A percentile compares a stretch with the other conserved stretches of the same genome.
phyloP scores from a whole-genome alignment of 2,797 vertebrate species.

The Tragopan temminckii region DNA sequence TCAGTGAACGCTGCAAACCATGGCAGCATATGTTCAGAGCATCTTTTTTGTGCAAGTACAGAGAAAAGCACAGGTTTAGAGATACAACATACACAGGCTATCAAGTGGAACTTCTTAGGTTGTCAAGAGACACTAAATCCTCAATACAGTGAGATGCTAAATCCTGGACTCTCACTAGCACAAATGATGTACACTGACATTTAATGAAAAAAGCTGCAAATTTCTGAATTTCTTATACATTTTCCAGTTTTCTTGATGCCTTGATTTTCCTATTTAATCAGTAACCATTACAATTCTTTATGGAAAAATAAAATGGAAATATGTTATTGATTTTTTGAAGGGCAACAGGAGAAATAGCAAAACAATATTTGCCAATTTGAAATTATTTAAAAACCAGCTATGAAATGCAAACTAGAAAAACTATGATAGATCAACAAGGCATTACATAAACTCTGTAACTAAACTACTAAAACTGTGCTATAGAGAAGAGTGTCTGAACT shows the following conservation, averaged over 20 bases:
- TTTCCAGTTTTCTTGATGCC: neutral
- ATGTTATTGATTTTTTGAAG: neutral
- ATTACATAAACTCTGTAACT: neutral
- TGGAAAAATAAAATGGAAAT: neutral
- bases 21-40: neutral
- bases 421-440: neutral
- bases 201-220: neutral
- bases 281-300: neutral
- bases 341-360: neutral
- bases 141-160: neutral
- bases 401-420: neutral
- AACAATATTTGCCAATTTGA: neutral
- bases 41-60: neutral
- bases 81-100: neutral
- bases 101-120: neutral
- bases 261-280: neutral
- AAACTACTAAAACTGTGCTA: neutral
- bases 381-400: slow-evolving; percentile 26
- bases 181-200: neutral
- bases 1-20: neutral
- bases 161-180: neutral
- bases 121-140: neutral
- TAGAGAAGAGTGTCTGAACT: neutral
- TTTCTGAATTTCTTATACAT: neutral
- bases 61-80: neutral